Conservation (phyloP, 1,140 invertebrate species). For the Drosophila malerkotliana region DNA sequence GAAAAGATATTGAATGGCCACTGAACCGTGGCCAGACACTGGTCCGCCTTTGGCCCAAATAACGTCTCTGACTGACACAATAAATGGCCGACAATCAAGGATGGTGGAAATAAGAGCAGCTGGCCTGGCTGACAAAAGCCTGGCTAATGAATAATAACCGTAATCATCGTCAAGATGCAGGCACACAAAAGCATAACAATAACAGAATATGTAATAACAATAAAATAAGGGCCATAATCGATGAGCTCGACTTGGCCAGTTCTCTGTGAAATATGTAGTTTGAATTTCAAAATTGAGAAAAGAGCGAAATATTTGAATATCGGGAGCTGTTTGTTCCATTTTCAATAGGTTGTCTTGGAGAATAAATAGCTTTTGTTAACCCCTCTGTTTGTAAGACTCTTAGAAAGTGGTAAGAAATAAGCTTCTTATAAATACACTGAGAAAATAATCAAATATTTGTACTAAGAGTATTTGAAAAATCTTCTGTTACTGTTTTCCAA, state of each 20-base stretch:
- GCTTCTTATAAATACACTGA: not conserved
- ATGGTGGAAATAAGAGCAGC: slow-evolving; percentile 11
- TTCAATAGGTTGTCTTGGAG: slow-evolving; percentile 1
- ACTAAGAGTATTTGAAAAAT: not conserved
- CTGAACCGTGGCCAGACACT: slow-evolving; percentile 38
- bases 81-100: slow-evolving; percentile 59
- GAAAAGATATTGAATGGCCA: slow-evolving; percentile 48
- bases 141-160: slow-evolving; percentile 69
- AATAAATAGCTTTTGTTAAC: slow-evolving; percentile 1
- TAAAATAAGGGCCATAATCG: slow-evolving; percentile 2
- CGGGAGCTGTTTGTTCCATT: not conserved
- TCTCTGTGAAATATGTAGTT: not conserved
- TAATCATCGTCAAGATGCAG: slow-evolving; percentile 69
- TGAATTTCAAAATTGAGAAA: not conserved
- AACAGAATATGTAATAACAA: slow-evolving; percentile 43
- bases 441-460: too few relatives aligned
- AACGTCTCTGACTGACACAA: slow-evolving; percentile 9
- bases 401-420: not conserved
- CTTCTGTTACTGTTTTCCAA: not conserved
- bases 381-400: not conserved
- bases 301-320: not conserved
- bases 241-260: slow-evolving; percentile 17
- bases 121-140: slow-evolving; percentile 41
- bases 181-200: slow-evolving; percentile 34
- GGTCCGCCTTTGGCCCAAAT: not conserved